Percentiles rank a stretch among this genome's conserved stretches.
Evolutionary conservation across 1,140 invertebrate genomes (phyloP).

Genomic region (Lepidostoma basale): DNA sequence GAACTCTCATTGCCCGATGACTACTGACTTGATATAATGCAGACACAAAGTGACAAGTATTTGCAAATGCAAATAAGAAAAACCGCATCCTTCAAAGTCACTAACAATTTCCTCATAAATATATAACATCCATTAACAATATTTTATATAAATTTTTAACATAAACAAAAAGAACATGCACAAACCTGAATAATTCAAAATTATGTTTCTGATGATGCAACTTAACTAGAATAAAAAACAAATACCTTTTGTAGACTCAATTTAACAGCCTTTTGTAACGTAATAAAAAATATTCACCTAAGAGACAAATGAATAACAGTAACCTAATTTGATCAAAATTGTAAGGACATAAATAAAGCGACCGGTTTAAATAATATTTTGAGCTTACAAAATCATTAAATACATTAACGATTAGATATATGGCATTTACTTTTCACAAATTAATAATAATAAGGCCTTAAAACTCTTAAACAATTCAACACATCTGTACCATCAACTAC

Average conservation of each 20-base stretch:
- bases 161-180: too few relatives aligned
- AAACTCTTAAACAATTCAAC: slow-evolving; percentile 9
- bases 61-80: too few relatives aligned
- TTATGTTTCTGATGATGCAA: neutral
- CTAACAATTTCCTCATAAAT: neutral
- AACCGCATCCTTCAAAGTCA: too few relatives aligned
- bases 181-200: too few relatives aligned
- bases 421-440: slow-evolving; percentile 2
- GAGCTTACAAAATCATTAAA: slow-evolving; percentile 8
- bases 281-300: neutral
- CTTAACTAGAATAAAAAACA: neutral
- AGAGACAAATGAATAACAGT: neutral
- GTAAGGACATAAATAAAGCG: neutral
- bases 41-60: too few relatives aligned
- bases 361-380: neutral
- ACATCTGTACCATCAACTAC: neutral
- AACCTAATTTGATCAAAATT: slow-evolving; percentile 15
- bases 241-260: neutral
- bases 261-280: neutral
- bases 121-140: neutral
- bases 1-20: too few relatives aligned
- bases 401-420: neutral
- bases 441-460: neutral
- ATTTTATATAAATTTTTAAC: neutral
- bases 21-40: too few relatives aligned